phyloP scores from a whole-genome alignment of 2,888 invertebrate genomes.

The Ophioninae sp. region DNA sequence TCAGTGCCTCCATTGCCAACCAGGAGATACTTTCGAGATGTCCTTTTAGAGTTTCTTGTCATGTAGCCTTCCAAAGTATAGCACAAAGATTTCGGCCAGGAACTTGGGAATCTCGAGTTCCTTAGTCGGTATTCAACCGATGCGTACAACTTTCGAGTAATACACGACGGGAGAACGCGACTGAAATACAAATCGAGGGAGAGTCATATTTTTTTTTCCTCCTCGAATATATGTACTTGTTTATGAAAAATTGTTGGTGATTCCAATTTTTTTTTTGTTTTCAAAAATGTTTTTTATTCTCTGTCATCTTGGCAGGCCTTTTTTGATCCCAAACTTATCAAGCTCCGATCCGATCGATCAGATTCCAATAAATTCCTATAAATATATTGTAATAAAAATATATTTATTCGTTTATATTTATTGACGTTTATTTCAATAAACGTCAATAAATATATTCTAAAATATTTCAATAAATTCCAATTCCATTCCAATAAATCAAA shows the following conservation, averaged over 20 bases:
- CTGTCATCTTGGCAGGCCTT: no score
- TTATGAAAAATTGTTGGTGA: no score
- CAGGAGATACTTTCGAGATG: slow-evolving; percentile 53
- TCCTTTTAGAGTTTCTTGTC: slow-evolving; percentile 44
- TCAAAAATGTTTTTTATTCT: no score
- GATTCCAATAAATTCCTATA: no score
- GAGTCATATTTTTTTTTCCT: slow-evolving; percentile 14
- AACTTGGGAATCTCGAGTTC: slow-evolving; percentile 17
- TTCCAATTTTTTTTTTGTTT: neutral
- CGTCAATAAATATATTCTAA: no score
- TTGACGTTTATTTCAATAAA: no score
- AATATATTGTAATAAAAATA: no score
- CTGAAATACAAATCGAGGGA: slow-evolving; percentile 57
- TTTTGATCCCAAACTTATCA: no score
- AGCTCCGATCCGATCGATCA: no score
- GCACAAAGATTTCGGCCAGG: slow-evolving; percentile 37
- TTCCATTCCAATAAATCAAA: no score
- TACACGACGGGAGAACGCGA: slow-evolving; percentile 37
- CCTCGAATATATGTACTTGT: neutral
- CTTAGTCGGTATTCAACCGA: slow-evolving; percentile 41
- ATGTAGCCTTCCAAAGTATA: slow-evolving; percentile 10
- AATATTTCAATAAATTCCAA: no score
- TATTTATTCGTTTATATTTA: no score
- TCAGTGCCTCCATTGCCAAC: slow-evolving; percentile 29
- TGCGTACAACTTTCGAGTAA: slow-evolving; percentile 49